Percentiles rank a stretch among this genome's conserved stretches.
These are phyloP conservation scores for Epinotia ramella DNA, from an alignment of 2,888 invertebrate species.

Conservation along the genomic window DNA sequence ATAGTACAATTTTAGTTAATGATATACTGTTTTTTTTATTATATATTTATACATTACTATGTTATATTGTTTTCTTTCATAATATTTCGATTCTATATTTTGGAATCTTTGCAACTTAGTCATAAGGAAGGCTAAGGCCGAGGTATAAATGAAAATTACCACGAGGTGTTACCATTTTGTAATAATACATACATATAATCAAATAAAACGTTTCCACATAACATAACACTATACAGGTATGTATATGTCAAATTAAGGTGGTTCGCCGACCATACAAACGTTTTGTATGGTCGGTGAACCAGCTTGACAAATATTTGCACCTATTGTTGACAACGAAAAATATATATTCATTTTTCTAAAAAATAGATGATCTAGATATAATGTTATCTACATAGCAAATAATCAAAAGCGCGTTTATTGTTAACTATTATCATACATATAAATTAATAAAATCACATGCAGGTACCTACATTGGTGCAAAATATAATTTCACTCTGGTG, in stretches of 20 bases:
- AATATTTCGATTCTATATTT: neutral
- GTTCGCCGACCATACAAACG: no score
- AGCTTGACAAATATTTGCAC: slow-evolving; percentile 59
- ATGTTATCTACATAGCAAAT: slow-evolving; percentile 65
- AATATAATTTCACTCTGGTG: slow-evolving; percentile 65
- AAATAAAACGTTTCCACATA: slow-evolving; percentile 70
- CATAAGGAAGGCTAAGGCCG: neutral
- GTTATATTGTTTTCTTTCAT: neutral
- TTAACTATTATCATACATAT: slow-evolving; percentile 49
- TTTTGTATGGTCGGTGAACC: no score
- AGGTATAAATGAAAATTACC: slow-evolving; percentile 47
- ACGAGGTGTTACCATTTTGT: slow-evolving; percentile 67
- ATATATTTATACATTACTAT: neutral
- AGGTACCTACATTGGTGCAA: slow-evolving; percentile 59
- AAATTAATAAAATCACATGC: slow-evolving; percentile 54
- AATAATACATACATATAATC: slow-evolving; percentile 60
- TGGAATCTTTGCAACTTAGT: neutral
- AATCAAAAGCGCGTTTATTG: slow-evolving; percentile 58
- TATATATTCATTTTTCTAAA: slow-evolving; percentile 64
- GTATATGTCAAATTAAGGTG: slow-evolving; percentile 54
- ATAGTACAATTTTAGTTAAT: neutral
- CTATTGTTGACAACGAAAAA: slow-evolving; percentile 63
- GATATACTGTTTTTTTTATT: slow-evolving; percentile 5
- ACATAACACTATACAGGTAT: slow-evolving; percentile 73
- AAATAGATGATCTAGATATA: slow-evolving; percentile 65